A percentile compares a stretch with the other conserved stretches of the same genome.
Conservation (phyloP, 2,113 vertebrate species). For the Tursiops truncatus region DNA sequence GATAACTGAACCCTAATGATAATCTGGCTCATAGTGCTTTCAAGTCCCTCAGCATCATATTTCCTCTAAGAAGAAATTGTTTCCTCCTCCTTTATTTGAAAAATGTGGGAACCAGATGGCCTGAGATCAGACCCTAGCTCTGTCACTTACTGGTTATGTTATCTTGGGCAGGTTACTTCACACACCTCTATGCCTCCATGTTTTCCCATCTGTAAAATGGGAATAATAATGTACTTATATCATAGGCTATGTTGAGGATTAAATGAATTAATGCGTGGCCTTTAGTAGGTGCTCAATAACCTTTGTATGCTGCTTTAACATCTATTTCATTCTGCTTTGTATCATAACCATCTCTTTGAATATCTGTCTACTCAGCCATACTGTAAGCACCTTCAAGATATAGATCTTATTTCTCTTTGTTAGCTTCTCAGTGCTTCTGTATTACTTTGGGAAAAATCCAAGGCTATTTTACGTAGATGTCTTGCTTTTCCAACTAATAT, state of each 20-base stretch:
- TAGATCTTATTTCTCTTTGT: not conserved
- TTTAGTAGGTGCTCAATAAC: not conserved
- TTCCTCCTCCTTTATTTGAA: not conserved
- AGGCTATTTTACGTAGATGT: not conserved
- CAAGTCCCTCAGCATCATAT: not conserved
- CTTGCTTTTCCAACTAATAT: not conserved
- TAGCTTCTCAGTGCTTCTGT: not conserved
- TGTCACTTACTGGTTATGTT: not conserved
- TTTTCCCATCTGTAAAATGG: not conserved
- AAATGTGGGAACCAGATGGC: not conserved
- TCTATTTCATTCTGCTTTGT: not conserved
- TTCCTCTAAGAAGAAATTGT: not conserved
- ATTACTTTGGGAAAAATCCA: not conserved
- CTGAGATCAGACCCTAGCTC: not conserved
- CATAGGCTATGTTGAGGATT: not conserved
- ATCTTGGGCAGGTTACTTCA: not conserved
- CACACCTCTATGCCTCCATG: not conserved
- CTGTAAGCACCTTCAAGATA: not conserved
- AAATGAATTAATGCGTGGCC: not conserved
- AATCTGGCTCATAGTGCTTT: not conserved
- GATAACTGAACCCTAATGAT: not conserved
- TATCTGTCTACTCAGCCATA: not conserved
- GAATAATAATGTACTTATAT: not conserved
- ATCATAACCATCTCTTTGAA: not conserved
- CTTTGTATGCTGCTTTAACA: not conserved